phyloP scores from a whole-genome alignment of 1,140 invertebrate species.

The Caenorhabditis brenneri region DNA sequence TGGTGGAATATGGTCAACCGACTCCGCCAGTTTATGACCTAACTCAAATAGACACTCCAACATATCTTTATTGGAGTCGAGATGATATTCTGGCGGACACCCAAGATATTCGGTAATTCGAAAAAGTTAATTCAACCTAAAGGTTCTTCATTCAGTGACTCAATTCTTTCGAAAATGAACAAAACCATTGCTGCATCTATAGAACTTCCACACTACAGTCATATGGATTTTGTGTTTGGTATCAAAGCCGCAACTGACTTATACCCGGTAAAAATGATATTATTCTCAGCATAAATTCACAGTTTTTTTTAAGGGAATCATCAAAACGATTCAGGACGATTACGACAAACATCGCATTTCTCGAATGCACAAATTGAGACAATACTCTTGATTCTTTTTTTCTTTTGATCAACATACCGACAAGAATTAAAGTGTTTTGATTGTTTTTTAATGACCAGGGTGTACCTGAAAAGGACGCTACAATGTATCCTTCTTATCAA shows the following conservation, averaged over 20 bases:
- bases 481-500: slow-evolving; percentile 18
- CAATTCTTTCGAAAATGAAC: slow-evolving; percentile 46
- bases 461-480: background rate
- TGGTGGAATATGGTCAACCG: slow-evolving; percentile 50
- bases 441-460: background rate
- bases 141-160: background rate
- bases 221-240: slow-evolving; percentile 67
- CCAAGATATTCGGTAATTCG: slow-evolving; percentile 55
- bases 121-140: background rate
- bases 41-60: slow-evolving; percentile 55
- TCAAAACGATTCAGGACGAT: slow-evolving; percentile 1
- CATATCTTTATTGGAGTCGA: slow-evolving; percentile 65
- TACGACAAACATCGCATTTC: background rate
- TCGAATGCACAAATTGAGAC: background rate
- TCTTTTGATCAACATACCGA: background rate
- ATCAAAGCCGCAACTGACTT: slow-evolving; percentile 57
- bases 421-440: background rate
- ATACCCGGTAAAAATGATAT: slow-evolving; percentile 49
- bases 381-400: background rate
- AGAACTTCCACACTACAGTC: slow-evolving; percentile 63
- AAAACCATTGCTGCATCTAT: slow-evolving; percentile 18
- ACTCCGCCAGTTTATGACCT: slow-evolving; percentile 65
- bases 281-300: background rate
- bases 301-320: background rate
- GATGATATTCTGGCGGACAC: slow-evolving; percentile 67